Evolutionary conservation across 2,113 vertebrate species (phyloP).

Genomic region (Pycnonotus jocosus): DNA sequence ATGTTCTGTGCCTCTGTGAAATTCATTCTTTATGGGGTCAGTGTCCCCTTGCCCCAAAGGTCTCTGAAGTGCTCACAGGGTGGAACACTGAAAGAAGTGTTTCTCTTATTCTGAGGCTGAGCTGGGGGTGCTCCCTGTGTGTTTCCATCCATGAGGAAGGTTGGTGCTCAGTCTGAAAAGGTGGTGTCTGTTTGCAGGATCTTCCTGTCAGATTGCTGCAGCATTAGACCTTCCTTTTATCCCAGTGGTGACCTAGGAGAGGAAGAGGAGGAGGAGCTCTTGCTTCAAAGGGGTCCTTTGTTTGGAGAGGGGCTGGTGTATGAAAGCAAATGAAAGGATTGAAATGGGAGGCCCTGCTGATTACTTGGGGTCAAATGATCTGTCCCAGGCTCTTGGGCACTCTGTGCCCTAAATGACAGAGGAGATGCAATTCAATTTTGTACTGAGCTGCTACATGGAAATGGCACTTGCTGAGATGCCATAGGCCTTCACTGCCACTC

Average conservation of each 20-base stretch:
- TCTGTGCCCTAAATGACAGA: neutral
- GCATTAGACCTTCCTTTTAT: neutral
- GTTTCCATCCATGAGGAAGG: neutral
- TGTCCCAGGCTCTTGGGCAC: neutral
- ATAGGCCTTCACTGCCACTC: accelerated
- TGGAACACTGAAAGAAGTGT: accelerated
- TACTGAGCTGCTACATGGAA: neutral
- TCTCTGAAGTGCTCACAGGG: neutral
- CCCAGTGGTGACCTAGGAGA: neutral
- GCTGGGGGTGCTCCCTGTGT: neutral
- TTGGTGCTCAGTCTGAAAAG: neutral
- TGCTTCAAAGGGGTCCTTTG: neutral
- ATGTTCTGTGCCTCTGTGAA: neutral
- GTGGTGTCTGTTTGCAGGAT: neutral
- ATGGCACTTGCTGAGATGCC: neutral
- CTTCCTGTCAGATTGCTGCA: neutral
- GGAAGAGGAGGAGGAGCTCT: neutral
- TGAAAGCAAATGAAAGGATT: neutral
- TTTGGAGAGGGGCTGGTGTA: neutral
- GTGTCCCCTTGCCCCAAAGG: neutral
- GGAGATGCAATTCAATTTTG: neutral
- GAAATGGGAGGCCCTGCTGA: neutral
- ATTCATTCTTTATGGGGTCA: neutral
- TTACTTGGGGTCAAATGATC: neutral
- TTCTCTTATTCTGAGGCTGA: neutral